A percentile compares a stretch with the other conserved stretches of the same genome.
Conservation (phyloP, 1,140 invertebrate genomes). For the Daktulosphaira vitifoliae region DNA sequence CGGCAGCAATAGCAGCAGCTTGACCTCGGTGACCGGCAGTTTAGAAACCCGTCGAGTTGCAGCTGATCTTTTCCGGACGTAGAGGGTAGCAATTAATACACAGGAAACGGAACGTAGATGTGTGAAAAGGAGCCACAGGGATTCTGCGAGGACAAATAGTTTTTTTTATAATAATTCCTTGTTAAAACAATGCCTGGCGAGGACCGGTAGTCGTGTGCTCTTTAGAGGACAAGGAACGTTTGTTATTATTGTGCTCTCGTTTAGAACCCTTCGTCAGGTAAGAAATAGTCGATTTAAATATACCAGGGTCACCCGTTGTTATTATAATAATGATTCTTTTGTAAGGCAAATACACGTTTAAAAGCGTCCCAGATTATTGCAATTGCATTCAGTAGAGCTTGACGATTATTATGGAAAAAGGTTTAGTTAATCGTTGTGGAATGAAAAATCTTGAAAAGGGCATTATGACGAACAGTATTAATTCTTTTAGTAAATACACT, state of each 20-base stretch:
- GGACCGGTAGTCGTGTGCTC: background rate
- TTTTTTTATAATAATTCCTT: slow-evolving; percentile 13
- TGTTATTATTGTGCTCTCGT: slow-evolving; percentile 10
- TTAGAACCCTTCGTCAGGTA: background rate
- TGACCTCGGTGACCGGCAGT: slow-evolving; percentile 19
- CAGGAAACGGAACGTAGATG: slow-evolving; percentile 16
- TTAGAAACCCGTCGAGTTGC: background rate
- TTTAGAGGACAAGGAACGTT: slow-evolving; percentile 13
- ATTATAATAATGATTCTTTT: slow-evolving; percentile 7
- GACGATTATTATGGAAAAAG: too few relatives aligned
- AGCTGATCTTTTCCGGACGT: slow-evolving; percentile 12
- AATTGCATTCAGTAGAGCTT: too few relatives aligned
- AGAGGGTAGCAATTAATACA: slow-evolving; percentile 5
- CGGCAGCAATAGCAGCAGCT: background rate
- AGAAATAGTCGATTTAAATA: slow-evolving; percentile 8
- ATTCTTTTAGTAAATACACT: too few relatives aligned
- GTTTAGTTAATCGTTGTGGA: too few relatives aligned
- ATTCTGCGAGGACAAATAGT: background rate
- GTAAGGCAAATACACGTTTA: background rate
- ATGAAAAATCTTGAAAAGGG: too few relatives aligned
- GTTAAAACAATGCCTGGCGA: slow-evolving; percentile 12
- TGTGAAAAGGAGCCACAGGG: background rate
- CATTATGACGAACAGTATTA: too few relatives aligned
- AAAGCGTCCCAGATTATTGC: too few relatives aligned
- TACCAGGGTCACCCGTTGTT: slow-evolving; percentile 7